These are phyloP conservation scores for Huso huso DNA, from an alignment of 2,797 vertebrate species.

Conservation along the genomic window DNA sequence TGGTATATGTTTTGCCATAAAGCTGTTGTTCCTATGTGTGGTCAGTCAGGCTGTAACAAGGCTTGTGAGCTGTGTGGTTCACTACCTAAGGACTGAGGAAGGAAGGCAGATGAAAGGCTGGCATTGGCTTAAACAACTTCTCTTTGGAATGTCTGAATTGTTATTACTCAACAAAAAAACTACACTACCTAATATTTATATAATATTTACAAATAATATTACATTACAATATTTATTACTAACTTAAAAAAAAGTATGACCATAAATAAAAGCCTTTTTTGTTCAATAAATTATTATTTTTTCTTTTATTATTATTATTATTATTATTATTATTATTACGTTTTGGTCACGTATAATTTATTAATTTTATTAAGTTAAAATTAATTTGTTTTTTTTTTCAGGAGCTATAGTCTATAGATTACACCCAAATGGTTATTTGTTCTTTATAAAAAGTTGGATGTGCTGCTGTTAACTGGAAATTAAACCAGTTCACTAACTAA, in stretches of 20 bases:
- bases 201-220: conserved; percentile 66
- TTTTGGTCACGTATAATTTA: conserved; percentile 14
- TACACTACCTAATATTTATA: conserved; percentile 63
- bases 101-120: neutral
- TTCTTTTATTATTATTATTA: conserved; percentile 21
- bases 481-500: no score
- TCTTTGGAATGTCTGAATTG: conserved; percentile 40
- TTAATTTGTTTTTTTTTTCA: neutral
- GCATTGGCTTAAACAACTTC: neutral
- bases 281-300: conserved; percentile 28
- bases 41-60: no score
- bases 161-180: conserved; percentile 21
- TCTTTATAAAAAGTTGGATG: neutral
- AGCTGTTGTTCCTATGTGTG: no score
- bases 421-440: neutral
- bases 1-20: no score
- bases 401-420: neutral
- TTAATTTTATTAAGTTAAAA: conserved; percentile 9
- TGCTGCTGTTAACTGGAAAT: conserved; percentile 2
- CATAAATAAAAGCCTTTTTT: conserved; percentile 47
- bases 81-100: neutral
- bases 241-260: conserved; percentile 35
- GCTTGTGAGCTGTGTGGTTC: no score
- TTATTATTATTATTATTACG: conserved; percentile 18
- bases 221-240: conserved; percentile 46